phyloP scores from a whole-genome alignment of 2,113 vertebrate genomes.

The Indicator indicator region DNA sequence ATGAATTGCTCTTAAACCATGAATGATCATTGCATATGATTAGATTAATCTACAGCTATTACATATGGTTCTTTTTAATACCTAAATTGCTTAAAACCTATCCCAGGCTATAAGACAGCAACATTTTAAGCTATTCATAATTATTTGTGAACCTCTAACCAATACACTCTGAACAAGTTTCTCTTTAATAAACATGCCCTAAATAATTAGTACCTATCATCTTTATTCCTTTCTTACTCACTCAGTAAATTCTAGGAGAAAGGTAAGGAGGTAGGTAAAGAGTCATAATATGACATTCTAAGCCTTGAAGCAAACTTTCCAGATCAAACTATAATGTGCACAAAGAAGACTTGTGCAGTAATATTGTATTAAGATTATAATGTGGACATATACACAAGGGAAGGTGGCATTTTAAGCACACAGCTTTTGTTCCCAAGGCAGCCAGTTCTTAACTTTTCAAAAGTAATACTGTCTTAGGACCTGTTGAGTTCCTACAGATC shows the following conservation, averaged over 20 bases:
- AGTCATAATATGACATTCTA: background rate
- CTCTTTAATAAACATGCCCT: background rate
- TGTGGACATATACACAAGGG: background rate
- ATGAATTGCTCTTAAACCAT: background rate
- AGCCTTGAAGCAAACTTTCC: background rate
- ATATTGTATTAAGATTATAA: background rate
- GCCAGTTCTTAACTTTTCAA: background rate
- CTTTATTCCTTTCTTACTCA: background rate
- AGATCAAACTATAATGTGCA: background rate
- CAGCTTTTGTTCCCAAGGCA: background rate
- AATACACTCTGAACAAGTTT: background rate
- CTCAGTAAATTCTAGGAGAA: background rate
- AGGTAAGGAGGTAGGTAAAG: background rate
- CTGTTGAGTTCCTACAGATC: background rate
- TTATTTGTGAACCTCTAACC: background rate
- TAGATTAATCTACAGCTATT: background rate
- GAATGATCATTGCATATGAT: background rate
- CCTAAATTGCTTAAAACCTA: background rate
- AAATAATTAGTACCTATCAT: background rate
- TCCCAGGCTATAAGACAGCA: background rate
- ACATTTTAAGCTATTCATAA: background rate
- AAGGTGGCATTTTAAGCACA: background rate
- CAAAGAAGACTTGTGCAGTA: background rate
- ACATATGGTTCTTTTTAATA: background rate
- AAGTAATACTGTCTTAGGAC: background rate